Evolutionary conservation across 1,140 invertebrate genomes (phyloP).

Genomic region (Drosophila mayri): DNA sequence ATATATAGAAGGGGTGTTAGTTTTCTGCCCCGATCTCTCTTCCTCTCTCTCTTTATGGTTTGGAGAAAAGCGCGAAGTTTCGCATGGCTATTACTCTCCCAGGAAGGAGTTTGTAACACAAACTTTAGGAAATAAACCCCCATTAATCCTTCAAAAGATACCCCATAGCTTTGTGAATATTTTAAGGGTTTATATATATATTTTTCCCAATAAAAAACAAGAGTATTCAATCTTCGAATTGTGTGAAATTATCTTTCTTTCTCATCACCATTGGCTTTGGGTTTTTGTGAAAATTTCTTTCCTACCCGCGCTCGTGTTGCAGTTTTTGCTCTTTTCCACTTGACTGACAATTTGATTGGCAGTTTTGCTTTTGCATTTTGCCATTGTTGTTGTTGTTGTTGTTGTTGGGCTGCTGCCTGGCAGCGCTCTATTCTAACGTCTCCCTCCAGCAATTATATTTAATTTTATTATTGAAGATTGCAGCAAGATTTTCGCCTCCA

Average conservation of each 20-base stretch:
- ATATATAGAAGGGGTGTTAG: slow-evolving; percentile 53
- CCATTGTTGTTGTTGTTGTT: slow-evolving; percentile 46
- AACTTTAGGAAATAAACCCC: no score
- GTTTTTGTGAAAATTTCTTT: slow-evolving; percentile 72
- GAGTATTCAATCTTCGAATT: neutral
- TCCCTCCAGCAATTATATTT: slow-evolving; percentile 76
- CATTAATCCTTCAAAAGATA: no score
- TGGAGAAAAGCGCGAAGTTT: slow-evolving; percentile 59
- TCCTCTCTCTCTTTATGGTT: slow-evolving; percentile 4
- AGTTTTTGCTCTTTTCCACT: slow-evolving; percentile 82
- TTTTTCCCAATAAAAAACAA: neutral
- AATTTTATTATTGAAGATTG: slow-evolving; percentile 84
- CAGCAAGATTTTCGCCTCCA: slow-evolving; percentile 78
- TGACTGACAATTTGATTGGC: slow-evolving; percentile 83
- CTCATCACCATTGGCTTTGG: neutral
- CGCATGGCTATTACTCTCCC: neutral
- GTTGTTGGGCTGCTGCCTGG: slow-evolving; percentile 30
- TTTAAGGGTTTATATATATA: no score
- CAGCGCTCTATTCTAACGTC: slow-evolving; percentile 57
- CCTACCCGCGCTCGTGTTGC: slow-evolving; percentile 56
- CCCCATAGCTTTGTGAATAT: neutral
- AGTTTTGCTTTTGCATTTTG: slow-evolving; percentile 69
- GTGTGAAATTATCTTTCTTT: neutral
- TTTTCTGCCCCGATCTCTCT: slow-evolving; percentile 74
- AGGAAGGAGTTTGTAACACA: neutral